Conservation (phyloP, 2,888 invertebrate species). For the Germaria angustata region DNA sequence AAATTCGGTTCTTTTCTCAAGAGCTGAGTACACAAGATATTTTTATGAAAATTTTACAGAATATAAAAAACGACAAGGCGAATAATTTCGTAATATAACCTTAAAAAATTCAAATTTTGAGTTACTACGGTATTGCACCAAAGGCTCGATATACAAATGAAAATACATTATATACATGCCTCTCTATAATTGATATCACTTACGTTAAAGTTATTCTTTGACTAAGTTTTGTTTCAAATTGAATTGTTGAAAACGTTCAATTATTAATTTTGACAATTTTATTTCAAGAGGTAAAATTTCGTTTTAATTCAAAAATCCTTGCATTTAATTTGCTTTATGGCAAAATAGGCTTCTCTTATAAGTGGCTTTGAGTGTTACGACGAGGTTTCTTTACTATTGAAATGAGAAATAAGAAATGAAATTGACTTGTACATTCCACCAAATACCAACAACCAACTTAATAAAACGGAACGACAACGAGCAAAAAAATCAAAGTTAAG, state of each 20-base stretch:
- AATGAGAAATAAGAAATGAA: background rate
- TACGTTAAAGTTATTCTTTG: no score
- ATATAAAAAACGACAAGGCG: no score
- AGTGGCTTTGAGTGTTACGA: constrained; percentile 17
- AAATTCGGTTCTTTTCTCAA: no score
- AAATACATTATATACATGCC: no score
- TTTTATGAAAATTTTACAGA: no score
- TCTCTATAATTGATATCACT: no score
- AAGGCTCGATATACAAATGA: no score
- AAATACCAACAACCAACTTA: background rate
- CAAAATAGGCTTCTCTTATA: background rate
- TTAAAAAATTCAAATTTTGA: no score
- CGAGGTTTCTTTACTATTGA: background rate
- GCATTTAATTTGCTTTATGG: background rate
- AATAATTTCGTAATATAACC: no score
- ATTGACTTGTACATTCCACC: background rate
- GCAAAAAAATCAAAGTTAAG: background rate
- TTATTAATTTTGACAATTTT: background rate
- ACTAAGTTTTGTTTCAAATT: background rate
- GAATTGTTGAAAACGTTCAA: background rate
- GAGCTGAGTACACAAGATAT: no score
- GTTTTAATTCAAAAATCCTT: background rate
- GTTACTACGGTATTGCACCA: no score
- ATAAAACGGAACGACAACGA: background rate
- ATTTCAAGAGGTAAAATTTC: background rate